Conservation (phyloP, 2,113 vertebrate species). For the Pachyramphus minor region DNA sequence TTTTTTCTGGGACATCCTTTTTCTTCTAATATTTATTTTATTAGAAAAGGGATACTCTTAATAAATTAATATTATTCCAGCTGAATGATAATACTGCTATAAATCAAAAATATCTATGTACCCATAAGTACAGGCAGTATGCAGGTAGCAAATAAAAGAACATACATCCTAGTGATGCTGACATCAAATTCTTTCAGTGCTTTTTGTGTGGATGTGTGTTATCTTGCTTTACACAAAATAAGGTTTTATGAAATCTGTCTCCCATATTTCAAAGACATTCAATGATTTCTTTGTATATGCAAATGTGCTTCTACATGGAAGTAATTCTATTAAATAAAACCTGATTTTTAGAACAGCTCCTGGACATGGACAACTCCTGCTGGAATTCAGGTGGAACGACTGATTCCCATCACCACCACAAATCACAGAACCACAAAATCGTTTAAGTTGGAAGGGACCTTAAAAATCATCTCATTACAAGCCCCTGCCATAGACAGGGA, state of each 20-base stretch:
- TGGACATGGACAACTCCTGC: background rate
- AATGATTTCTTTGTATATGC: background rate
- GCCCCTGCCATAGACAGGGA: background rate
- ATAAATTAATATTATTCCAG: background rate
- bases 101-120: background rate
- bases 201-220: background rate
- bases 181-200: background rate
- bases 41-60: background rate
- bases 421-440: background rate
- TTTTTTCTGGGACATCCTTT: background rate
- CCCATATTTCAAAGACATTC: background rate
- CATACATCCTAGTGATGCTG: background rate
- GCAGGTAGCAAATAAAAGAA: background rate
- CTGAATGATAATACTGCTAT: background rate
- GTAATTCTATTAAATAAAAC: background rate
- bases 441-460: background rate
- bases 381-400: background rate
- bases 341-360: background rate
- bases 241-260: background rate
- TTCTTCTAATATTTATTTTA: background rate
- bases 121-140: background rate
- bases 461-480: fast-evolving
- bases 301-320: background rate
- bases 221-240: background rate
- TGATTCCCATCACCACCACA: background rate